Percentiles rank a stretch among this genome's conserved stretches.
Evolutionary conservation across 2,797 vertebrate species (phyloP).

Genomic region (Lepilemur ruficaudatus): DNA sequence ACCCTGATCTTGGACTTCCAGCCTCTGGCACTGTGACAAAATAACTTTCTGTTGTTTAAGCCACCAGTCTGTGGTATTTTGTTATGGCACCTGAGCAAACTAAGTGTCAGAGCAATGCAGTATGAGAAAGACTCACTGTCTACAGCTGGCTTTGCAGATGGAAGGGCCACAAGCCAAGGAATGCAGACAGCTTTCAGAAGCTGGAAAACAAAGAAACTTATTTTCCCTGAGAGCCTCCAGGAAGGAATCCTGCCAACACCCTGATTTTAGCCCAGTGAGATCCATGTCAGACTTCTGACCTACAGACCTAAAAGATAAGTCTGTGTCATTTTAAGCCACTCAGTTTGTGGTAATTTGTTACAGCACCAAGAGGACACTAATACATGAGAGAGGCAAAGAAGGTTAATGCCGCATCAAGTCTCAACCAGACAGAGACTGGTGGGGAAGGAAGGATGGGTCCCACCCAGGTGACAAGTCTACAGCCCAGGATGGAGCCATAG

Average conservation of each 20-base stretch:
- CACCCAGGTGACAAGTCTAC: not conserved
- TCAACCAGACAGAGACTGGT: not conserved
- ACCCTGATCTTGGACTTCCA: not conserved
- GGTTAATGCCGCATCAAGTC: not conserved
- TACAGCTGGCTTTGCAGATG: not conserved
- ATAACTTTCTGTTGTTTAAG: not conserved
- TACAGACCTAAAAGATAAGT: not conserved
- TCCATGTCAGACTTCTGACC: not conserved
- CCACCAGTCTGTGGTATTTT: not conserved
- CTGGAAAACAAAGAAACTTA: not conserved
- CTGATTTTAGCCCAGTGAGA: not conserved
- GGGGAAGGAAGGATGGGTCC: not conserved
- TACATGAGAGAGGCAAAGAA: not conserved
- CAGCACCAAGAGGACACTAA: not conserved
- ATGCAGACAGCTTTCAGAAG: not conserved
- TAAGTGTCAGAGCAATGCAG: not conserved
- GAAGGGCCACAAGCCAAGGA: not conserved
- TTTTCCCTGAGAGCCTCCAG: too few relatives aligned
- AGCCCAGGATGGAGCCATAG: not conserved
- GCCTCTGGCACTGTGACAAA: not conserved
- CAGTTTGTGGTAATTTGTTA: not conserved
- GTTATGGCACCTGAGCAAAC: rapidly evolving
- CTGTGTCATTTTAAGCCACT: not conserved
- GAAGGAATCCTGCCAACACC: not conserved
- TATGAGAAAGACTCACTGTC: not conserved